phyloP scores from a whole-genome alignment of 2,113 vertebrate genomes.

The Australoheros scitulus region DNA sequence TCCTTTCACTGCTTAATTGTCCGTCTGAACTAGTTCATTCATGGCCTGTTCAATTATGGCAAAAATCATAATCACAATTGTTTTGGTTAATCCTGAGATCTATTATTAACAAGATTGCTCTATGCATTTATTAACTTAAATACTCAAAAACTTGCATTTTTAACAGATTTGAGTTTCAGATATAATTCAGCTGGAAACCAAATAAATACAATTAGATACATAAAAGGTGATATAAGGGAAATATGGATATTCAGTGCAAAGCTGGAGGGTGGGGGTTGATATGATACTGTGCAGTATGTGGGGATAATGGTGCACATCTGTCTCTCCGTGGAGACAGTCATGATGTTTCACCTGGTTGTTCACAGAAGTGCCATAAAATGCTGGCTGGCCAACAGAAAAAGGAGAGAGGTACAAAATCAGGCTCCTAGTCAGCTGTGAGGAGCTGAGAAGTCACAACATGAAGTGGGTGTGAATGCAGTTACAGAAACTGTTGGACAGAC shows the following conservation, averaged over 20 bases:
- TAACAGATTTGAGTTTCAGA: neutral
- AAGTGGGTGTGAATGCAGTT: neutral
- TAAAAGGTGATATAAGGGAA: neutral
- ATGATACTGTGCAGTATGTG: neutral
- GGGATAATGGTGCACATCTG: neutral
- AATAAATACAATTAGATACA: neutral
- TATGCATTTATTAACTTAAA: accelerated
- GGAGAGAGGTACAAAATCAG: neutral
- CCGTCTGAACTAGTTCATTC: too few relatives aligned
- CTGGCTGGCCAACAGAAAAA: neutral
- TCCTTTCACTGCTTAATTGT: neutral
- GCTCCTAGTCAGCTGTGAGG: neutral
- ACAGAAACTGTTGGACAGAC: neutral
- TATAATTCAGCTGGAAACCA: neutral
- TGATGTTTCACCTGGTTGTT: neutral
- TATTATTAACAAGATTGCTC: neutral
- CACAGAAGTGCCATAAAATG: neutral
- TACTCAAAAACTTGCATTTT: neutral
- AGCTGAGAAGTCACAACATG: neutral
- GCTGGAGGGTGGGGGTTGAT: neutral
- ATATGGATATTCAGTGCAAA: neutral
- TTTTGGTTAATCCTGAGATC: neutral
- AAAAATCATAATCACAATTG: neutral
- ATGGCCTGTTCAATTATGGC: neutral
- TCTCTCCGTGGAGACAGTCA: neutral